phyloP scores from a whole-genome alignment of 2,888 invertebrate species.

The Halictus ligatus region DNA sequence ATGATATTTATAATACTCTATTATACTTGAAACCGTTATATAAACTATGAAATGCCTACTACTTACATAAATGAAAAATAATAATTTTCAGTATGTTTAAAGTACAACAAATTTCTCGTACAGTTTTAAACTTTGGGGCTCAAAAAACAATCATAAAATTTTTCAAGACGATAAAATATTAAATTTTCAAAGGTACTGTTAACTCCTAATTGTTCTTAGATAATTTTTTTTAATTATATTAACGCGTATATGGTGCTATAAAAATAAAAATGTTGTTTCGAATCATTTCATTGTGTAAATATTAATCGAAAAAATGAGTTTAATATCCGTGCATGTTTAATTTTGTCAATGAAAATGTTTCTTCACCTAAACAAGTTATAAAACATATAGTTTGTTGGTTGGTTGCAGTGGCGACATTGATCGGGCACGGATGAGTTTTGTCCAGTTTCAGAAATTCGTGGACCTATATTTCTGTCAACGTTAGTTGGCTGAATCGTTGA shows the following conservation, averaged over 20 bases:
- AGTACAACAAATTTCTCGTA: background rate
- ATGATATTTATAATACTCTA: background rate
- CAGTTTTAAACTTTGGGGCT: no score
- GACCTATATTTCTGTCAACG: constrained; percentile 22
- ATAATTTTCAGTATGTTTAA: background rate
- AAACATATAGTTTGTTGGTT: background rate
- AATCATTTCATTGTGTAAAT: no score
- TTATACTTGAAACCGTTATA: background rate
- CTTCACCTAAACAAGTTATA: background rate
- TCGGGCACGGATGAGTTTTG: constrained; percentile 21
- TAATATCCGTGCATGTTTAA: background rate
- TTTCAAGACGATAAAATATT: no score
- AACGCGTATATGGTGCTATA: no score
- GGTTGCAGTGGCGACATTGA: background rate
- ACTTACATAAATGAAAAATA: background rate
- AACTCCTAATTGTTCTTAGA: no score
- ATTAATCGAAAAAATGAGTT: background rate
- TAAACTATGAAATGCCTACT: background rate
- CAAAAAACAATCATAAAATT: no score
- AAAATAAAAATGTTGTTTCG: no score
- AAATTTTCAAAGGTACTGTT: no score
- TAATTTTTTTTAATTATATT: no score
- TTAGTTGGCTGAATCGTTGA: constrained; percentile 48
- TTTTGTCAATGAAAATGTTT: background rate
- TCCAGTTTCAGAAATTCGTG: constrained; percentile 56